Evolutionary conservation across 2,113 vertebrate species (phyloP), one percentile per base, ranked within the genome.

Genomic region (Ornithorhynchus anatinus): DNA sequence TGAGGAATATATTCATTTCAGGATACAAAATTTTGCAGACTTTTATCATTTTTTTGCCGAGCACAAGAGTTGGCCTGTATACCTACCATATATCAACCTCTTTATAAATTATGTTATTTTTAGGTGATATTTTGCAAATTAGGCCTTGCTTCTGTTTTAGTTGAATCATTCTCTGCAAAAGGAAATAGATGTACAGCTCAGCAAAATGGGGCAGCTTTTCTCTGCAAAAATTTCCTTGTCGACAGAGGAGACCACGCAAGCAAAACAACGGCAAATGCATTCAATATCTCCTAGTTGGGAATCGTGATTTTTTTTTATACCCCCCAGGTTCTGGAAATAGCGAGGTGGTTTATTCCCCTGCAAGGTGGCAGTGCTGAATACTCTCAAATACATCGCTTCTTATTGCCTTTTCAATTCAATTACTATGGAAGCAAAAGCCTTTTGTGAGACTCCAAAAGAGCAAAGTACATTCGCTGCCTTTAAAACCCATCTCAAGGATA

Each of bases 341-440:
- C 48, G 69, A 61, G 32, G 66, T 40, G 22, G 69, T 79, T 75
- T 81, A 85, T 85, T 77, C 83, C 75, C 58, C 0, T 33, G 75
- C 70, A 78, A 67, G 52, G 72, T n/a, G 68, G 78, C 44, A 9
- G 60, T 63, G 69, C 70, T 44, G 67, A 75, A 75, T 77, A 73
- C 73, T 73, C 80, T 44, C 70, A 70, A 85, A 84, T 82, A 70
- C 62, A 84, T 84, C 78, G 84, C 64, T 77, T 84, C 29, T 82
- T 78, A 84, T 84, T 80, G 73, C 75, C 72, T 85, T 79, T 77
- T 82, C 67, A 72, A 82, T 33, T 84, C 78, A 85, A 77, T 84
- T 68, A 85, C 73, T 75, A 27, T 75, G 75, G 71, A 72, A 75
- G 80, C 77, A 81, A 75, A 77, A 81, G 69, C 75, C 73, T 77